A percentile compares a stretch with the other conserved stretches of the same genome.
phyloP scores from a whole-genome alignment of 2,888 invertebrate species.

The Metacarcinus magister region DNA sequence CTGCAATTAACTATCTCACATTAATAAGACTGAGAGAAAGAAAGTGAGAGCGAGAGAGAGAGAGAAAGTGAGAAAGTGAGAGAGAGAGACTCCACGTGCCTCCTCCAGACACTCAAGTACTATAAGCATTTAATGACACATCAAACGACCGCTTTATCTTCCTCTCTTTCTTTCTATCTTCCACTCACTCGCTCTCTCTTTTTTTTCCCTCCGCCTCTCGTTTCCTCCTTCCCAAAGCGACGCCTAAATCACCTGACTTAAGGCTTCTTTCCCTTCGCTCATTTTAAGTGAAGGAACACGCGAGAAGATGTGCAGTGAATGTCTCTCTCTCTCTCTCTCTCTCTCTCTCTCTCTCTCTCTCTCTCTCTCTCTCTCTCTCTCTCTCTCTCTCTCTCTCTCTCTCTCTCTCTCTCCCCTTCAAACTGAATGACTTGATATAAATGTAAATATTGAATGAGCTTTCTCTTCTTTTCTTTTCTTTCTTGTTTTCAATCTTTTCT shows the following conservation, averaged over 20 bases:
- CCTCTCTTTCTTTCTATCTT: background rate
- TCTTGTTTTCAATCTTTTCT: background rate
- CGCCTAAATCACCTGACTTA: no score
- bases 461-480: background rate
- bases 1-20: background rate
- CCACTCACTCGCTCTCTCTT: background rate
- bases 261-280: no score
- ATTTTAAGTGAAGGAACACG: no score
- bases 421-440: no score
- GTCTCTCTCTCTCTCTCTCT: background rate
- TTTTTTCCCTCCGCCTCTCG: background rate
- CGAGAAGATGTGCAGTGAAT: no score
- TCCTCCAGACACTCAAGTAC: background rate
- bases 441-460: no score
- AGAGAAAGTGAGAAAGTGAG: conserved; percentile 31
- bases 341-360: conserved; percentile 5
- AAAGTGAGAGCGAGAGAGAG: conserved; percentile 50
- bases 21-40: background rate
- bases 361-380: conserved; percentile 10
- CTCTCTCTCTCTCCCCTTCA: conserved; percentile 20
- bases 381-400: conserved; percentile 13
- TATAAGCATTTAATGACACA: background rate
- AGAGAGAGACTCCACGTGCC: background rate
- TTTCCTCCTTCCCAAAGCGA: background rate
- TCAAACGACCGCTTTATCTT: no score